phyloP scores from a whole-genome alignment of 2,888 invertebrate genomes.

The Mimachlamys varia region DNA sequence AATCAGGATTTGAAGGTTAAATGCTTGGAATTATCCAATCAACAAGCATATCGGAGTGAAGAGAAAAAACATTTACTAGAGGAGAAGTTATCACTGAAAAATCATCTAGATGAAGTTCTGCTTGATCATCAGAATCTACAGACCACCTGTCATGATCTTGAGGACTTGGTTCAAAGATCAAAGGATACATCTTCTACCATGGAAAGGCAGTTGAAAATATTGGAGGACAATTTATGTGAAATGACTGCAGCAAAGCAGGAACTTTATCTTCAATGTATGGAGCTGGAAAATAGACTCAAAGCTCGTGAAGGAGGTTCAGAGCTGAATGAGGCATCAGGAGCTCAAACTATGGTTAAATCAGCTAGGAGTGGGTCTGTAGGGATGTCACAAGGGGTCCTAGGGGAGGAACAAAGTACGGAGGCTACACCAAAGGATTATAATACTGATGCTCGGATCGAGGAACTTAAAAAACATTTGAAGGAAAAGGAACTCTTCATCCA shows the following conservation, averaged over 20 bases:
- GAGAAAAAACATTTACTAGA: neutral
- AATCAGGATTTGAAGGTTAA: neutral
- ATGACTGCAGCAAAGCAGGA: neutral
- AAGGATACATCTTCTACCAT: neutral
- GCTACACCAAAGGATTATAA: neutral
- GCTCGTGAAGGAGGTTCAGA: neutral
- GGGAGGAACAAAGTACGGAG: neutral
- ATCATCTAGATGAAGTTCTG: neutral
- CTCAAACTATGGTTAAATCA: neutral
- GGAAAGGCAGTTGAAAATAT: neutral
- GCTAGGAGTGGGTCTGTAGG: neutral
- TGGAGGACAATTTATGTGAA: conserved; percentile 12
- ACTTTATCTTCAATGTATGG: neutral
- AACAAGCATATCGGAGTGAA: neutral
- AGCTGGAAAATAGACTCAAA: neutral
- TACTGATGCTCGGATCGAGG: neutral
- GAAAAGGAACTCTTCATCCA: conserved; percentile 45
- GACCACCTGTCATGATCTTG: conserved; percentile 11
- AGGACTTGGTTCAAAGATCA: neutral
- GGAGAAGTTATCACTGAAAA: neutral
- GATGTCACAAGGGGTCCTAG: neutral
- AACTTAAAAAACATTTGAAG: conserved; percentile 36
- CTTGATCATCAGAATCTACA: neutral
- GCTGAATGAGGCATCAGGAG: neutral
- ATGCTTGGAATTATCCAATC: neutral